These are phyloP conservation scores for Erebia palarica DNA, from an alignment of 2,888 invertebrate genomes.

Conservation along the genomic window DNA sequence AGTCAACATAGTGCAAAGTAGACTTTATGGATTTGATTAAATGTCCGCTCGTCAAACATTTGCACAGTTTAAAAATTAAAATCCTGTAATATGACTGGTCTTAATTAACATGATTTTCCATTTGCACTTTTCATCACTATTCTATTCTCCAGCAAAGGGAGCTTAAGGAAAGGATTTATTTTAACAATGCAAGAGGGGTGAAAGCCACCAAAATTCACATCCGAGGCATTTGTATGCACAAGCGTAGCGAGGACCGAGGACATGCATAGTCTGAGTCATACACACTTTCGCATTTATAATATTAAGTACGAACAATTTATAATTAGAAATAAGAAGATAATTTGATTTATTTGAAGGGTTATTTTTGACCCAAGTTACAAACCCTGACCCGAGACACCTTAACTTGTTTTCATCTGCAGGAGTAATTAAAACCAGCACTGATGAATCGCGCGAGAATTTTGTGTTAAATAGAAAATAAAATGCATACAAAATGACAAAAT, in stretches of 20 bases:
- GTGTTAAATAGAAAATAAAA: constrained; percentile 1
- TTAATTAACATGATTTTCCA: constrained; percentile 15
- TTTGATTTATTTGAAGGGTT: too few relatives aligned
- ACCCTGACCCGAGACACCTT: too few relatives aligned
- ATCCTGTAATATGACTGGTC: constrained; percentile 18
- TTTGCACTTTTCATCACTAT: constrained; percentile 9
- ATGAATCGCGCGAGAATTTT: background rate
- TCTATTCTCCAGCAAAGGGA: background rate
- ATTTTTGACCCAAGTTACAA: too few relatives aligned
- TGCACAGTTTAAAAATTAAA: constrained; percentile 31
- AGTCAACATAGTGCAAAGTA: constrained; percentile 61
- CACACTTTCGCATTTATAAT: too few relatives aligned
- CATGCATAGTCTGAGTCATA: too few relatives aligned
- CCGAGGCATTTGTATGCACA: too few relatives aligned
- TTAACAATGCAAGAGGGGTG: background rate
- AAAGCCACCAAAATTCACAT: too few relatives aligned
- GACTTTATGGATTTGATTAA: constrained; percentile 57
- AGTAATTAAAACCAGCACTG: background rate
- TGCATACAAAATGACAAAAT: constrained; percentile 9
- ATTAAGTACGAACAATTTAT: too few relatives aligned
- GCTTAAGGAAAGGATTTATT: background rate
- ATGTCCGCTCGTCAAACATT: constrained; percentile 35
- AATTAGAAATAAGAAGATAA: too few relatives aligned
- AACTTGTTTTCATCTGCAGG: too few relatives aligned
- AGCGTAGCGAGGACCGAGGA: too few relatives aligned